These are phyloP conservation scores for Noctua janthina DNA, from an alignment of 2,888 invertebrate genomes.

Conservation along the genomic window DNA sequence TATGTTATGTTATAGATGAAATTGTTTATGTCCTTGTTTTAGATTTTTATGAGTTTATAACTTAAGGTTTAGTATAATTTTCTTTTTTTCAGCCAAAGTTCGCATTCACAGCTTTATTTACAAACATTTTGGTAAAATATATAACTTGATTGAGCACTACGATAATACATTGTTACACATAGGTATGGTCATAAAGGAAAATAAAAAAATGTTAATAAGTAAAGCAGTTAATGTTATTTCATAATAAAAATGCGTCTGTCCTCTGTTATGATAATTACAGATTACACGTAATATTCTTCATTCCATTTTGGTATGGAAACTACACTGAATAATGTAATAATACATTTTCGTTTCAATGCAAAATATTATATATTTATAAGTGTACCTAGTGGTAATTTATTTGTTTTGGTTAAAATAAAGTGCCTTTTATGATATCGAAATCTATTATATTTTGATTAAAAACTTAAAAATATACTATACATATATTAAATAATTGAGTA, in stretches of 20 bases:
- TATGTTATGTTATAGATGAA: constrained; percentile 83
- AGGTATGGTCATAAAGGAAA: constrained; percentile 8
- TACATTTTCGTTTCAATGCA: constrained; percentile 12
- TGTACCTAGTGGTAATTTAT: constrained; percentile 75
- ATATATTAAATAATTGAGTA: constrained; percentile 42
- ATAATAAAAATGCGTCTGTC: constrained; percentile 40
- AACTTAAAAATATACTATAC: constrained; percentile 54
- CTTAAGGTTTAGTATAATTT: constrained; percentile 73
- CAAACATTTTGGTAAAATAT: constrained; percentile 40
- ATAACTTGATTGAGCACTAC: constrained; percentile 20
- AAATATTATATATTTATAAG: constrained; percentile 50
- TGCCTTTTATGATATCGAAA: constrained; percentile 77
- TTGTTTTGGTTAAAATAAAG: constrained; percentile 76
- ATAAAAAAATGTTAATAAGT: constrained; percentile 50
- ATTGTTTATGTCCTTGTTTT: constrained; percentile 88
- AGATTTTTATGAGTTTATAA: constrained; percentile 83
- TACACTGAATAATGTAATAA: constrained; percentile 15
- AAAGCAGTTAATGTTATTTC: constrained; percentile 55
- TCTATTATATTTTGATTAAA: constrained; percentile 64
- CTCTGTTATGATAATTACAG: constrained; percentile 23
- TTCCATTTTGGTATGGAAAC: constrained; percentile 44
- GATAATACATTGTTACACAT: constrained; percentile 11
- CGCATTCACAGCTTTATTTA: constrained; percentile 65
- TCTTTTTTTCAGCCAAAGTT: constrained; percentile 81
- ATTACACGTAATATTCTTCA: constrained; percentile 36